Evolutionary conservation across 2,113 vertebrate genomes (phyloP), one percentile per base, ranked within the genome.

Genomic region (Sinosuthora webbiana): DNA sequence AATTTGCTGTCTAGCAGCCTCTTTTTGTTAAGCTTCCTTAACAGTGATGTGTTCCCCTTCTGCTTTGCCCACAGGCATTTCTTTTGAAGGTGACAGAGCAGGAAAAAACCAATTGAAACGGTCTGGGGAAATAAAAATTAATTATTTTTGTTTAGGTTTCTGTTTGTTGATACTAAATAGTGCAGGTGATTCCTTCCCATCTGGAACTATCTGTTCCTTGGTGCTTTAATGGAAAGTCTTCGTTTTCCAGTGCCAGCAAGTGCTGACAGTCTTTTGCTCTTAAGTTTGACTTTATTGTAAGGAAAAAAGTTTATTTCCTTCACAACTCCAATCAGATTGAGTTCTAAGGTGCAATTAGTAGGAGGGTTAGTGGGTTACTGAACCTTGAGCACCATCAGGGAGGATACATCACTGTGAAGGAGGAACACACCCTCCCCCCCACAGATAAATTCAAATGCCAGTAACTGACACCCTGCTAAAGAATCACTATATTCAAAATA

Each of bases 391-490:
- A n/a, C n/a, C n/a, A n/a, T 47, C 33, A 60, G 39, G 33, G 33
- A 42, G 50, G 33, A 37, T 65, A 10, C 31, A 39, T 25, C 11
- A 10, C 50, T 45, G 15, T 57, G 42, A 70, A 33, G 53, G 45
- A 67, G 28, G 15, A 15, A 25, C n/a, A 22, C 27, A 12, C 24
- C 20, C 17, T 8, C 44, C 98, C 98, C 98, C 98, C 98, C 98
- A 98, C 23, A 2, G 13, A 23, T 22, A 30, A 78, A 84, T 67
- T 57, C 21, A 41, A 24, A 31, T 57, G 8, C 56, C 45, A n/a
- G 17, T 74, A 67, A 25, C 42, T 74, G 50, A 50, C 18, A 33
- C 19, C 11, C 7, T 39, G 15, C 33, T 64, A 28, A 33, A 27
- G 28, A 90, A 60, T 39, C 42, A 35, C 15, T 16, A 5, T 59